These are phyloP conservation scores for Callospermophilus lateralis DNA, from an alignment of 2,113 vertebrate genomes.

Conservation along the genomic window DNA sequence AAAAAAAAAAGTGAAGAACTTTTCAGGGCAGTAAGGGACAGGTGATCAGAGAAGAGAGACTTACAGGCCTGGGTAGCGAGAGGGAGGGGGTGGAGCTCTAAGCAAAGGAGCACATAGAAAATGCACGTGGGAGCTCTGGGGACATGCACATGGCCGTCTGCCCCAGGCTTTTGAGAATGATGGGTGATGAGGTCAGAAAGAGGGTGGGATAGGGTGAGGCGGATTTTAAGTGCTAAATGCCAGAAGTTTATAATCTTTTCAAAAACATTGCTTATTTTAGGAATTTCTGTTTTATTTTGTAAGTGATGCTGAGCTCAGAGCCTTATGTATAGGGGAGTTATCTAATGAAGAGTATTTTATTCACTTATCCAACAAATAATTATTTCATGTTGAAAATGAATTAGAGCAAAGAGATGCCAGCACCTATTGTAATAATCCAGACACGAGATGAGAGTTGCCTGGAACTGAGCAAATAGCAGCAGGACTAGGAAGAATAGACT, in stretches of 20 bases:
- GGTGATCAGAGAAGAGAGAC: neutral
- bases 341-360: conserved; percentile 53
- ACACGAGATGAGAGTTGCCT: neutral
- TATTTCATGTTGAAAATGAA: conserved; percentile 72
- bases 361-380: conserved; percentile 72
- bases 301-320: conserved; percentile 30
- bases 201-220: neutral
- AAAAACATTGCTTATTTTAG: neutral
- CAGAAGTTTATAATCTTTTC: neutral
- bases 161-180: neutral
- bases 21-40: neutral
- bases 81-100: neutral
- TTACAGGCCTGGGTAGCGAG: neutral
- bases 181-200: neutral
- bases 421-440: conserved; percentile 46
- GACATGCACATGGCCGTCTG: neutral
- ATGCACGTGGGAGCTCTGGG: neutral
- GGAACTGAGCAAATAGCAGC: neutral
- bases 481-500: neutral
- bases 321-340: neutral
- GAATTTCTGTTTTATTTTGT: conserved; percentile 41
- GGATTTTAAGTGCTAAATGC: neutral
- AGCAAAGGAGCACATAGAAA: neutral
- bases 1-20: neutral
- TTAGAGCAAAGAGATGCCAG: conserved; percentile 64